A percentile compares a stretch with the other conserved stretches of the same genome.
phyloP scores from a whole-genome alignment of 1,140 invertebrate species.

The Pectinophora gossypiella region DNA sequence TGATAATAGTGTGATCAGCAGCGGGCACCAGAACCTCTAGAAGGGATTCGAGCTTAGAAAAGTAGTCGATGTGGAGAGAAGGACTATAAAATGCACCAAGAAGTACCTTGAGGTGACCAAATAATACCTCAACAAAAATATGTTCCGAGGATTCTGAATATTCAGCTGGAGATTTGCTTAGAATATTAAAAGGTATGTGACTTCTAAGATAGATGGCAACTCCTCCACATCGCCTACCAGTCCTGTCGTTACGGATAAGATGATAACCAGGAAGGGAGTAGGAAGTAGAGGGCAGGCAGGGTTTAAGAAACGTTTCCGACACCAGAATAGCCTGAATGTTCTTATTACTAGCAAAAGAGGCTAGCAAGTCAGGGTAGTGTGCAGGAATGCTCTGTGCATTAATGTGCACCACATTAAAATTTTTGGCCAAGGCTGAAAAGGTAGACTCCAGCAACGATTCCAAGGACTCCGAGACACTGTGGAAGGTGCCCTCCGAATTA shows the following conservation, averaged over 20 bases:
- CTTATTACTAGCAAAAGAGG: not conserved
- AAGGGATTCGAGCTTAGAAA: not conserved
- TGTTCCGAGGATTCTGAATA: not conserved
- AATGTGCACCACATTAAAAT: not conserved
- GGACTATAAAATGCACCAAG: not conserved
- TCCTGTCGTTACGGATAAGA: not conserved
- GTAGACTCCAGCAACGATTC: too few species aligned
- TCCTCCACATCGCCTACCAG: not conserved
- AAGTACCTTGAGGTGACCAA: not conserved
- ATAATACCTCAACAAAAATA: not conserved
- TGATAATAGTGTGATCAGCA: not conserved
- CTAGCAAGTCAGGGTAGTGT: not conserved
- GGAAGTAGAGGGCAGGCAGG: not conserved
- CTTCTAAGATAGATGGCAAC: not conserved
- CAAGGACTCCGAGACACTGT: too few species aligned
- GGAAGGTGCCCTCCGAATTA: too few species aligned
- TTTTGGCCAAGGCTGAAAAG: not conserved
- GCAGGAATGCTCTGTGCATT: not conserved
- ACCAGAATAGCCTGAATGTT: not conserved
- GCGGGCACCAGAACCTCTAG: not conserved
- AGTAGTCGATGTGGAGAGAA: not conserved
- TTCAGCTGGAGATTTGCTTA: not conserved
- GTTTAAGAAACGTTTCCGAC: not conserved
- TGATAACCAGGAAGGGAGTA: not conserved
- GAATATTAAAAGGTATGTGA: not conserved